These are phyloP conservation scores for Passer montanus DNA, from an alignment of 2,113 vertebrate species.

Conservation along the genomic window DNA sequence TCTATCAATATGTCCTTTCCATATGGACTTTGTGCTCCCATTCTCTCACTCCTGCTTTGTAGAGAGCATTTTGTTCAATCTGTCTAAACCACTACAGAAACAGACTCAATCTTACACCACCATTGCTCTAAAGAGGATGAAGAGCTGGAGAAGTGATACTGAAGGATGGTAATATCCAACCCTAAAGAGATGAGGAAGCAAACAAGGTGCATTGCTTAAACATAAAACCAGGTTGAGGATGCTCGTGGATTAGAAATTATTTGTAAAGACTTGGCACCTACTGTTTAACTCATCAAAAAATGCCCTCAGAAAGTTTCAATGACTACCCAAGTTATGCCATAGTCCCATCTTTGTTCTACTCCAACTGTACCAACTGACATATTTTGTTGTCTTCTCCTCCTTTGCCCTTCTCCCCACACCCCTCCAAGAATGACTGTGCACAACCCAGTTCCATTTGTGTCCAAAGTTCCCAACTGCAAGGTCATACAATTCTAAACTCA, in stretches of 20 bases:
- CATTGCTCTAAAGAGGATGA: background rate
- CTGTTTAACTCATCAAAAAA: background rate
- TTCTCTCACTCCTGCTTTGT: background rate
- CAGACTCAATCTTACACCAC: background rate
- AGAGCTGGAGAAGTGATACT: background rate
- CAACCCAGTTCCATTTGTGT: background rate
- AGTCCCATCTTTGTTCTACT: background rate
- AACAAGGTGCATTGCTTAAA: background rate
- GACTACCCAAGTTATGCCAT: background rate
- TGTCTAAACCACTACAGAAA: background rate
- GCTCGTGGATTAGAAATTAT: background rate
- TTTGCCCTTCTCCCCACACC: background rate
- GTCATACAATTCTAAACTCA: background rate
- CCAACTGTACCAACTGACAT: background rate
- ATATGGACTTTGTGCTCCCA: background rate
- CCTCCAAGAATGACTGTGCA: background rate
- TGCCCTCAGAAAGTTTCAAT: rapidly evolving
- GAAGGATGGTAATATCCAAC: background rate
- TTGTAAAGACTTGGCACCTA: background rate
- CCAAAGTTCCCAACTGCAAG: background rate
- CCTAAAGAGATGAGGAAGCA: background rate
- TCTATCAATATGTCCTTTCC: background rate
- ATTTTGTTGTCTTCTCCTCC: background rate
- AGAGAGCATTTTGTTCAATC: background rate
- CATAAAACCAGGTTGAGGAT: background rate